A percentile compares a stretch with the other conserved stretches of the same genome.
phyloP scores from a whole-genome alignment of 2,797 vertebrate species.

The Petrocephalus schoutedeni region DNA sequence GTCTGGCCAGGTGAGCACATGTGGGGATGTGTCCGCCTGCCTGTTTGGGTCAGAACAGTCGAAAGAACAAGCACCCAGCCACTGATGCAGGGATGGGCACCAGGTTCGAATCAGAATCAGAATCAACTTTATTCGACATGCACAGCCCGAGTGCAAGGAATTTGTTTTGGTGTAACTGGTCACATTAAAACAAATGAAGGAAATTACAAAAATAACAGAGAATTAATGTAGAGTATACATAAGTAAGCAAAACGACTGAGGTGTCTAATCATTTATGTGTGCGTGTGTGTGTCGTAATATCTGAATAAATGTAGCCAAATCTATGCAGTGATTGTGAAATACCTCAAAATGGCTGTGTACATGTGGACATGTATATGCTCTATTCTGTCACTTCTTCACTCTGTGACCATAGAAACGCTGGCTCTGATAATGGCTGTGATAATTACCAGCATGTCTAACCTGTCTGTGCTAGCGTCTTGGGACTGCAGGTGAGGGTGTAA shows the following conservation, averaged over 20 bases:
- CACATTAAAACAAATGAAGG: not conserved
- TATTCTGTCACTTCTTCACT: not conserved
- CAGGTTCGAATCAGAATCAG: not conserved
- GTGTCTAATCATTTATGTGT: not conserved
- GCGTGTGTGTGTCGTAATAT: not conserved
- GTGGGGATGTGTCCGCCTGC: not conserved
- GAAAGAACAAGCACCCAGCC: not conserved
- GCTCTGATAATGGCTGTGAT: constrained; percentile 1
- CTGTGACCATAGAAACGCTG: constrained; percentile 14
- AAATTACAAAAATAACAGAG: not conserved
- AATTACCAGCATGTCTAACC: constrained; percentile 20
- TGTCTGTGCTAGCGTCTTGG: constrained; percentile 4
- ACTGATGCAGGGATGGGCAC: not conserved
- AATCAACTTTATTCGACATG: not conserved
- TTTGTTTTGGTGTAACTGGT: not conserved
- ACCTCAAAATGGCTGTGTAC: not conserved
- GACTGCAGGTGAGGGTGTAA: not conserved
- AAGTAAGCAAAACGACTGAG: not conserved
- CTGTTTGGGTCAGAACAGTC: not conserved
- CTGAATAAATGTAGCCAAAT: not conserved
- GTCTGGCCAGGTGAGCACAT: not conserved
- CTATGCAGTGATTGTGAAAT: not conserved
- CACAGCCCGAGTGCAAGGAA: not conserved
- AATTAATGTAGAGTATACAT: not conserved
- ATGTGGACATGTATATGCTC: not conserved